phyloP scores from a whole-genome alignment of 2,888 invertebrate genomes.

The Phortica okadai region DNA sequence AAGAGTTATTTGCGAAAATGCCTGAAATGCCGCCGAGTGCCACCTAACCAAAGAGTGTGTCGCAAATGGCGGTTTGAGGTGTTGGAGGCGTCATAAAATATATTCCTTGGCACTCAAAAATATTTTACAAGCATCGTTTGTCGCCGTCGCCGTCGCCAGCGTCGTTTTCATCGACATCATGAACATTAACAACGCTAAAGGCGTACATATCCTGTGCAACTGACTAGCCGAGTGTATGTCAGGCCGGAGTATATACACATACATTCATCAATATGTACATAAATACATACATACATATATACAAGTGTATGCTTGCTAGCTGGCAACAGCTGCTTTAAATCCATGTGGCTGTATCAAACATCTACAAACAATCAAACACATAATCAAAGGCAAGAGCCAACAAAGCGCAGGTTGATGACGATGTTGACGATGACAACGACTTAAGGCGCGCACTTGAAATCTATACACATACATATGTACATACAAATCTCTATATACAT shows the following conservation, averaged over 20 bases:
- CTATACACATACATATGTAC: neutral
- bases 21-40: slow-evolving; percentile 22
- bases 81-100: slow-evolving; percentile 58
- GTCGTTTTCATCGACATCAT: neutral
- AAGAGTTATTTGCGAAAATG: slow-evolving; percentile 29
- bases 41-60: neutral
- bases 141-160: neutral
- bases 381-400: slow-evolving; percentile 12
- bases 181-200: neutral
- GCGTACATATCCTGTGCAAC: slow-evolving; percentile 21
- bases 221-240: slow-evolving; percentile 50
- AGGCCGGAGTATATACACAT: neutral
- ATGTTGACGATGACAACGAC: slow-evolving; percentile 11
- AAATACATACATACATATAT: neutral
- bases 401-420: slow-evolving; percentile 3
- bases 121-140: neutral
- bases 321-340: slow-evolving; percentile 61
- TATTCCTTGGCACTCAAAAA: slow-evolving; percentile 56
- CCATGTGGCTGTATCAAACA: neutral
- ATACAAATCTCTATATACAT: neutral
- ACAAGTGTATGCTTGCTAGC: slow-evolving; percentile 52
- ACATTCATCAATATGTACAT: no score
- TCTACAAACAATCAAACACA: neutral
- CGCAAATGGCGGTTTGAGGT: neutral
- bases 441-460: slow-evolving; percentile 25